A percentile compares a stretch with the other conserved stretches of the same genome.
Evolutionary conservation across 2,113 vertebrate species (phyloP).

Genomic region (Paratilapia polleni): DNA sequence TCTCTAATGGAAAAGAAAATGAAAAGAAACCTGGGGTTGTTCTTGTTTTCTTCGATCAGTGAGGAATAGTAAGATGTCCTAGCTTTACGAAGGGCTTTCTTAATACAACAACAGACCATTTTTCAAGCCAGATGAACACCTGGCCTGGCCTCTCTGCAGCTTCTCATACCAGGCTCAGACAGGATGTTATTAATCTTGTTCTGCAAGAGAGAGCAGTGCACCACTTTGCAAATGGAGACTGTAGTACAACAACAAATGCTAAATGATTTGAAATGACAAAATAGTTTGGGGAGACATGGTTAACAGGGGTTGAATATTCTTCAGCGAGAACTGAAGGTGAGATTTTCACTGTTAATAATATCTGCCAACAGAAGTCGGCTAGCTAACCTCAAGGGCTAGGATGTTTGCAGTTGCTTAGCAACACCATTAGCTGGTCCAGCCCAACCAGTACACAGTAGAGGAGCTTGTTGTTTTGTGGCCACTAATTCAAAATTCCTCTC

Average conservation of each 20-base stretch:
- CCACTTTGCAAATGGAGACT: background rate
- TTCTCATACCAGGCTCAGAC: background rate
- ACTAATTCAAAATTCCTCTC: background rate
- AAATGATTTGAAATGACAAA: background rate
- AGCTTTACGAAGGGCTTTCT: no score
- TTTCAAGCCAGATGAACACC: no score
- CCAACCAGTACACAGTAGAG: background rate
- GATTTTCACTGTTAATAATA: background rate
- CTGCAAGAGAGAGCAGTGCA: background rate
- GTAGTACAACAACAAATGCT: background rate
- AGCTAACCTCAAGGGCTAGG: background rate
- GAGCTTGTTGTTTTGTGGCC: background rate
- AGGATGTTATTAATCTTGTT: background rate
- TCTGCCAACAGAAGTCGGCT: background rate
- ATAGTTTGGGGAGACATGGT: background rate
- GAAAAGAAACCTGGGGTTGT: no score
- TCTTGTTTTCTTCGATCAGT: no score
- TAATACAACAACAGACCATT: no score
- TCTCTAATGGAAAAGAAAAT: no score
- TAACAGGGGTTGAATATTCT: background rate
- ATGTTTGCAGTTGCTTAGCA: background rate
- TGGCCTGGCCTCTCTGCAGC: no score
- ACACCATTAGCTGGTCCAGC: background rate
- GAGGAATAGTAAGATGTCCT: no score
- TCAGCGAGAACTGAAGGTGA: background rate